phyloP scores from a whole-genome alignment of 2,113 vertebrate genomes.

The Opisthocomus hoazin region DNA sequence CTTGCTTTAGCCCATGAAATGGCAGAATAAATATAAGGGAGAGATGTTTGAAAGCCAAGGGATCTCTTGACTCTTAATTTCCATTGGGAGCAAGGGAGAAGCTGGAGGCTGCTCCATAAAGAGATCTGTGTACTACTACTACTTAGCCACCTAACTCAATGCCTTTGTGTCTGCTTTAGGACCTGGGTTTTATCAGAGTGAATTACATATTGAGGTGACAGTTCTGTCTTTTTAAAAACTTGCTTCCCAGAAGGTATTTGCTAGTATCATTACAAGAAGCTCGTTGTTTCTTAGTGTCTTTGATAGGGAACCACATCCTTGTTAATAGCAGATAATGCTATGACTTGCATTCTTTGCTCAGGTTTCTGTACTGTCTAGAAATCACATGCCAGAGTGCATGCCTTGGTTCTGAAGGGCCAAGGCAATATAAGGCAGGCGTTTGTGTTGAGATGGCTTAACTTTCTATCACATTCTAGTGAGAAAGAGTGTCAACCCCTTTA shows the following conservation, averaged over 20 bases:
- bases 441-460: not conserved
- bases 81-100: not conserved
- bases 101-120: not conserved
- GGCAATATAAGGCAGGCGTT: not conserved
- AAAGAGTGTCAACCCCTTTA: not conserved
- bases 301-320: not conserved
- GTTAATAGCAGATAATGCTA: too few relatives aligned
- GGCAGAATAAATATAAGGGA: not conserved
- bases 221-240: not conserved
- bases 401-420: not conserved
- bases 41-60: not conserved
- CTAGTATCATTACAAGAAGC: not conserved
- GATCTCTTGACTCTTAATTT: not conserved
- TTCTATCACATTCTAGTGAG: not conserved
- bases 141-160: not conserved
- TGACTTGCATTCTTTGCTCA: not conserved
- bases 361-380: not conserved
- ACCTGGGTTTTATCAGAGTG: not conserved
- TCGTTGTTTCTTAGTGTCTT: not conserved
- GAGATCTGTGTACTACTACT: not conserved
- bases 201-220: not conserved
- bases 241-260: not conserved
- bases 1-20: not conserved
- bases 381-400: not conserved
- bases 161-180: not conserved